Percentiles rank a stretch among this genome's conserved stretches.
Conservation (phyloP, 2,888 invertebrate genomes). For the Pantelozetes paolii region DNA sequence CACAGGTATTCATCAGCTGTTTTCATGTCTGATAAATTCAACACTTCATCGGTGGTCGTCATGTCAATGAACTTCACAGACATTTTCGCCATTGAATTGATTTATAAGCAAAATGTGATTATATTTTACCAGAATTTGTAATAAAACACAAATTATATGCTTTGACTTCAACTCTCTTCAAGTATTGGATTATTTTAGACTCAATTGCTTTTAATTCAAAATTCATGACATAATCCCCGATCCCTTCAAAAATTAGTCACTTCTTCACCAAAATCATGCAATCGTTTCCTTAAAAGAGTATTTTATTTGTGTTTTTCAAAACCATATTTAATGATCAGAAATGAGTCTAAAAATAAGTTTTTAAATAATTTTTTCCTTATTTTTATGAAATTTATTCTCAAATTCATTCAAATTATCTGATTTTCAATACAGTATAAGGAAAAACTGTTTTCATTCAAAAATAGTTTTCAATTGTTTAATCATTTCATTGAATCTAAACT, state of each 20-base stretch:
- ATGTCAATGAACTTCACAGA: conserved; percentile 1
- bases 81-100: no score
- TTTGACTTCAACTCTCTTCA: background rate
- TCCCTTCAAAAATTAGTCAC: conserved; percentile 1
- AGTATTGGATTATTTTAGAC: background rate
- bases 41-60: conserved; percentile 7
- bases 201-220: background rate
- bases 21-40: background rate
- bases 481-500: no score
- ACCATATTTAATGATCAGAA: no score
- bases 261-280: background rate
- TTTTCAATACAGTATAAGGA: no score
- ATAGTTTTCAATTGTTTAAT: no score
- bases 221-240: background rate
- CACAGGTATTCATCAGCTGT: background rate
- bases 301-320: no score
- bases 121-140: background rate
- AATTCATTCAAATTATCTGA: background rate
- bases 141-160: background rate
- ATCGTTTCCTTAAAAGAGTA: background rate
- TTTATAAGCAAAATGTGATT: background rate
- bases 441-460: no score
- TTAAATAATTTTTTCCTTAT: background rate
- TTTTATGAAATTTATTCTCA: background rate
- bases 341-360: background rate